These are phyloP conservation scores for Bungarus multicinctus DNA, from an alignment of 2,113 vertebrate genomes.

Conservation along the genomic window DNA sequence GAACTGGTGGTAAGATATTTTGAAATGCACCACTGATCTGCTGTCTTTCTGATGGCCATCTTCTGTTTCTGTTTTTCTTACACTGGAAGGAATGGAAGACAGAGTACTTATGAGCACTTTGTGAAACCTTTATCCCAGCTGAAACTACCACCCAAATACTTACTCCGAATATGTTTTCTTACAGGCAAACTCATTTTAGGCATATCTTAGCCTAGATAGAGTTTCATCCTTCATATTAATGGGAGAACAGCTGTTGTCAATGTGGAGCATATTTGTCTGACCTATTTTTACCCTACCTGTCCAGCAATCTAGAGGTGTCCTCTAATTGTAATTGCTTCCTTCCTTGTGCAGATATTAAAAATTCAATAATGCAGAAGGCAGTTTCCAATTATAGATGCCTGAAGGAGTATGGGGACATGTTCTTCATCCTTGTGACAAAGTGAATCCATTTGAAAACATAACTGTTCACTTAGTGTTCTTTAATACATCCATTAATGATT, in stretches of 20 bases:
- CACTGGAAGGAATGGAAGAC: neutral
- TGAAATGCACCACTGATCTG: too few species aligned
- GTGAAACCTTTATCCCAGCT: neutral
- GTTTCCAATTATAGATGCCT: neutral
- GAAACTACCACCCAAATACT: neutral
- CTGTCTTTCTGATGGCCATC: too few species aligned
- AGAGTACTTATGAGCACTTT: neutral
- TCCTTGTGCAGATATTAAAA: conserved; percentile 16
- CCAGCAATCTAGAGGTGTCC: neutral
- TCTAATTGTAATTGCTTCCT: neutral
- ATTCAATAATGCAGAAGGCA: neutral
- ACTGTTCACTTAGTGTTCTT: neutral
- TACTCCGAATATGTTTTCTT: neutral
- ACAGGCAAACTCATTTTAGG: neutral
- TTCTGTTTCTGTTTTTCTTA: neutral
- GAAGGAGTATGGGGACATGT: neutral
- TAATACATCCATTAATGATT: neutral
- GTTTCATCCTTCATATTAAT: conserved; percentile 6
- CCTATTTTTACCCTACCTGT: neutral
- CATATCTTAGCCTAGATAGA: neutral
- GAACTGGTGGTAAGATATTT: too few species aligned
- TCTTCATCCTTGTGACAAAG: neutral
- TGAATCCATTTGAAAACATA: neutral
- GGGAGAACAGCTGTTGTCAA: neutral
- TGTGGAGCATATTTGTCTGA: neutral